A percentile compares a stretch with the other conserved stretches of the same genome.
These are phyloP conservation scores for Clarias platycephalus DNA, from an alignment of 2,797 vertebrate species.

Conservation along the genomic window DNA sequence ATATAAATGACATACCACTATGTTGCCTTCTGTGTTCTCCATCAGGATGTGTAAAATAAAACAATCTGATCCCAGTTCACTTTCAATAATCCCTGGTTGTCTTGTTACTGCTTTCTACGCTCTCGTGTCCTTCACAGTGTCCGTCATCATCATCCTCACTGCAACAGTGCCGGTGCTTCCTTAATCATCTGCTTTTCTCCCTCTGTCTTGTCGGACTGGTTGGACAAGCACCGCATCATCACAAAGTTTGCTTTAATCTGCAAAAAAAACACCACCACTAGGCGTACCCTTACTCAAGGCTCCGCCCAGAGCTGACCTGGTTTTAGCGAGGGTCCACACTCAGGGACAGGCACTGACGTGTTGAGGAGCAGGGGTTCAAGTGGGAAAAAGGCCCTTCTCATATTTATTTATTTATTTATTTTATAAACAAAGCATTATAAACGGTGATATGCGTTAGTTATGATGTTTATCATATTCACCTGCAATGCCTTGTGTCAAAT, in stretches of 20 bases:
- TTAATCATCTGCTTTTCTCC: not conserved
- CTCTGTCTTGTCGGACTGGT: slow-evolving; percentile 46
- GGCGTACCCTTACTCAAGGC: not conserved
- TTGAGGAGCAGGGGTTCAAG: too few relatives aligned
- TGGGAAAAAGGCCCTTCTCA: too few relatives aligned
- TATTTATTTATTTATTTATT: too few relatives aligned
- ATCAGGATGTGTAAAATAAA: not conserved
- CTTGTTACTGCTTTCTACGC: not conserved
- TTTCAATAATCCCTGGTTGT: not conserved
- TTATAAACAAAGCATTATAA: too few relatives aligned
- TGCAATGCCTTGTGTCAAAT: too few relatives aligned
- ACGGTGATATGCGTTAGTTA: too few relatives aligned
- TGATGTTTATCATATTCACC: too few relatives aligned
- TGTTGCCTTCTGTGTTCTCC: slow-evolving; percentile 9
- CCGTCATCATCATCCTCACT: not conserved
- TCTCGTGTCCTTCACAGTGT: not conserved
- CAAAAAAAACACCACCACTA: not conserved
- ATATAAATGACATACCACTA: slow-evolving; percentile 8
- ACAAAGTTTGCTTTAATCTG: slow-evolving; percentile 2
- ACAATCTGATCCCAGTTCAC: not conserved
- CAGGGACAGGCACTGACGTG: too few relatives aligned
- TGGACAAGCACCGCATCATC: slow-evolving; percentile 17
- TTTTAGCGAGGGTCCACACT: not conserved
- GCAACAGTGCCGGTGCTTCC: not conserved
- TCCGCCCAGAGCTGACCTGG: not conserved